A percentile compares a stretch with the other conserved stretches of the same genome.
phyloP scores from a whole-genome alignment of 2,888 invertebrate genomes.

The Heteropelma amictum region DNA sequence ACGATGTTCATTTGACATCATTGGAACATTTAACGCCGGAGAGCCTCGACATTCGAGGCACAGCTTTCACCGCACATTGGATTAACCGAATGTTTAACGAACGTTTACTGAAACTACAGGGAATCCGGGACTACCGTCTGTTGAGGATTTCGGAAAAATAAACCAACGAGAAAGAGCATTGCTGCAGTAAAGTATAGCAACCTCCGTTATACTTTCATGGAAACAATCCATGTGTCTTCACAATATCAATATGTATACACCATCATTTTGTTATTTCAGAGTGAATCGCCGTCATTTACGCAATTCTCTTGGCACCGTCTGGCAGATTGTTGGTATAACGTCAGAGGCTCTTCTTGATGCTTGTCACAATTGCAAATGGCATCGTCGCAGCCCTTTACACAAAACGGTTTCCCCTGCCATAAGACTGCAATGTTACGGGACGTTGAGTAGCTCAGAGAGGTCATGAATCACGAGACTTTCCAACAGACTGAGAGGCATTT shows the following conservation, averaged over 20 bases:
- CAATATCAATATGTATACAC: slow-evolving; percentile 21
- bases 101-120: slow-evolving; percentile 47
- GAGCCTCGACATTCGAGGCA: slow-evolving; percentile 50
- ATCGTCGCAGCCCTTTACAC: slow-evolving; percentile 56
- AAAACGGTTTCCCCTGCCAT: slow-evolving; percentile 64
- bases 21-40: slow-evolving; percentile 69
- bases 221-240: slow-evolving; percentile 23
- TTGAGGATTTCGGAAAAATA: slow-evolving; percentile 17
- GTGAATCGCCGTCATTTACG: slow-evolving; percentile 32
- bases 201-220: slow-evolving; percentile 1
- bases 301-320: slow-evolving; percentile 26
- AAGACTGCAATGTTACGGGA: slow-evolving; percentile 75
- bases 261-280: slow-evolving; percentile 30
- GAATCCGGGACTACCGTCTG: slow-evolving; percentile 31
- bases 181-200: neutral
- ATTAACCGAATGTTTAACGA: slow-evolving; percentile 70
- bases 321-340: slow-evolving; percentile 3
- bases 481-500: slow-evolving; percentile 49
- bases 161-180: neutral
- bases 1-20: slow-evolving; percentile 76
- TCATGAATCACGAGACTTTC: slow-evolving; percentile 70
- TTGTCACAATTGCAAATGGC: slow-evolving; percentile 59
- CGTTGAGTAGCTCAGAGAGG: slow-evolving; percentile 71
- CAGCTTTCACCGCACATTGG: slow-evolving; percentile 62
- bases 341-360: slow-evolving; percentile 21